Evolutionary conservation across 1,140 invertebrate species (phyloP).

Genomic region (Drosophila azteca): DNA sequence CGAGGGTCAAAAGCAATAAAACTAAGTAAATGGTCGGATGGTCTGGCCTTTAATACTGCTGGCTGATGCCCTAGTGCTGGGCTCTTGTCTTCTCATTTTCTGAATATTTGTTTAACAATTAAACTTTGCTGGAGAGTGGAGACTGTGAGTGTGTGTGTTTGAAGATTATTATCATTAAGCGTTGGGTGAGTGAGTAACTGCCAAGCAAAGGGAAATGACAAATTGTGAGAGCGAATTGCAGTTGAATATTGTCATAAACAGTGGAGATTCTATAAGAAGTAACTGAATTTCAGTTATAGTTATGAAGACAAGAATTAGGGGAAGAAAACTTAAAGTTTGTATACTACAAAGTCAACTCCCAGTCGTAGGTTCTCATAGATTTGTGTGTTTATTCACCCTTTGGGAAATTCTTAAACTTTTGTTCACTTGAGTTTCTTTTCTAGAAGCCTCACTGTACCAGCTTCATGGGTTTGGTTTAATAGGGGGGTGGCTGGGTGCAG

Average conservation of each 20-base stretch:
- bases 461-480: constrained; percentile 20
- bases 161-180: constrained; percentile 61
- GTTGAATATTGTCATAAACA: constrained; percentile 16
- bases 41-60: constrained; percentile 49
- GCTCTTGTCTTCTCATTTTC: constrained; percentile 16
- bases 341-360: too few species aligned
- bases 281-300: too few species aligned
- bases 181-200: constrained; percentile 40
- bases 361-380: too few species aligned
- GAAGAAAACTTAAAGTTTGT: too few species aligned
- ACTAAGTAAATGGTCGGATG: constrained; percentile 44
- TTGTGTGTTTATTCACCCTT: too few species aligned
- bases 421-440: background rate
- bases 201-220: constrained; percentile 48
- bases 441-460: constrained; percentile 10
- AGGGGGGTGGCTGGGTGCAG: constrained; percentile 11
- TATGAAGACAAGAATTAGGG: too few species aligned
- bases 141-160: constrained; percentile 18
- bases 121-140: constrained; percentile 16
- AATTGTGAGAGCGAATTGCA: constrained; percentile 51
- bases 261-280: background rate
- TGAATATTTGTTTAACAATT: constrained; percentile 59
- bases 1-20: constrained; percentile 43
- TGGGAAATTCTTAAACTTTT: too few species aligned
- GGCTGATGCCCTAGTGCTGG: background rate